Percentiles rank a stretch among this genome's conserved stretches.
These are phyloP conservation scores for Trichosurus vulpecula DNA, from an alignment of 2,797 vertebrate species.

Conservation along the genomic window DNA sequence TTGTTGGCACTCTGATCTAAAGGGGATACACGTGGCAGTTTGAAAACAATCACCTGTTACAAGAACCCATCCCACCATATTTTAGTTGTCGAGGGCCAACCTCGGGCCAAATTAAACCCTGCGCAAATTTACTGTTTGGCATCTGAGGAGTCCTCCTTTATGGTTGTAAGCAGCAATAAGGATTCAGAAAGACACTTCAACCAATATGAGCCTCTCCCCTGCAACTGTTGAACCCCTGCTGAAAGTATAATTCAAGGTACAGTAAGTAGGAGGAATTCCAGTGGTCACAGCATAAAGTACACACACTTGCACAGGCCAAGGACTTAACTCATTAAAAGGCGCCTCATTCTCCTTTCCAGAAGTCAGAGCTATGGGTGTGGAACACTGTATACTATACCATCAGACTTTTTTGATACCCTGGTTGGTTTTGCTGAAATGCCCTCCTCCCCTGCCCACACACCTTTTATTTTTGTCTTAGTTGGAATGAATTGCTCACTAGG, in stretches of 20 bases:
- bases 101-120: neutral
- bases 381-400: neutral
- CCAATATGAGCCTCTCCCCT: neutral
- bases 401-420: neutral
- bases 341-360: neutral
- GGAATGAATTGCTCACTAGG: neutral
- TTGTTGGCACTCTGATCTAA: constrained; percentile 85
- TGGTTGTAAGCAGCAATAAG: constrained; percentile 2
- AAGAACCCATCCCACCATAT: constrained; percentile 10
- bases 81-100: neutral
- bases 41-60: constrained; percentile 34
- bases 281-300: neutral
- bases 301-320: neutral
- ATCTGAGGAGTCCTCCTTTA: neutral
- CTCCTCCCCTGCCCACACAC: too few species aligned
- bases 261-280: neutral
- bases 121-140: neutral
- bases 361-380: neutral
- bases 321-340: neutral
- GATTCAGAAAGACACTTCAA: neutral
- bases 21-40: constrained; percentile 34
- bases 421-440: neutral
- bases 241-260: neutral
- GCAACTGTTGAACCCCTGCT: neutral
- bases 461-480: neutral